Evolutionary conservation across 2,888 invertebrate species (phyloP), one percentile per base, ranked within the genome.

Genomic region (Anagyrus pseudococci): DNA sequence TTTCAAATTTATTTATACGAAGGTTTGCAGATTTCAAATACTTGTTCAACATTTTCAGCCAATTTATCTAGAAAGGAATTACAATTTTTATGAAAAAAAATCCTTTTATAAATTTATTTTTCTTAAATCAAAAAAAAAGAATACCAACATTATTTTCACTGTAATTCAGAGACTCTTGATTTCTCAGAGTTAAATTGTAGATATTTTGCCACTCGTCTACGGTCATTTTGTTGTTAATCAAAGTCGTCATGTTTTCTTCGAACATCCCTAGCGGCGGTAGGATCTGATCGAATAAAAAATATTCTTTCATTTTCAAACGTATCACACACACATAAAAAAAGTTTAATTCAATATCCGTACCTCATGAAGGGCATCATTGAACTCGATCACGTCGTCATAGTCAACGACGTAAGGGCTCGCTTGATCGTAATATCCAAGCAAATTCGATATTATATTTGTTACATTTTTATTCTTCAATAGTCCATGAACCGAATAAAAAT

Each of bases 251-350:
- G 37, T 59, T 66, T 25, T 66, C 62, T 26, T 62, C 62, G 22
- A 59, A 53, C 62, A 58, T 61, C 41, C 50, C 65, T 10, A 62
- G 41, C 1, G 62, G 55, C 4, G 66, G 66, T 1, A 66, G 29
- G 37, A 66, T 66, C 62, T 65, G 17, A 8, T 19, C 4, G 10
- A 41, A 8, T 8, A 33, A 33, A 13, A 6, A 33, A 33, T 33
- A 33, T 33, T 33, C 13, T 33, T 33, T 33, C 33, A 33, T 33
- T 33, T 33, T 33, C 17, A 4, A 29, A 29, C 29, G 4, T 10
- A 29, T 29, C 29, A 10, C 29, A 15, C 17, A 33, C 29, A 26
- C 0, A 17, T 4, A 44, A 22, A 44, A 7, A 1, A 29, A 22
- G 22, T 40, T 19, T 6, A n/a, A 4, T 3, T 10, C 1, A n/a